Conservation (phyloP, 2,888 invertebrate genomes). For the Drosophila melanosoma region DNA sequence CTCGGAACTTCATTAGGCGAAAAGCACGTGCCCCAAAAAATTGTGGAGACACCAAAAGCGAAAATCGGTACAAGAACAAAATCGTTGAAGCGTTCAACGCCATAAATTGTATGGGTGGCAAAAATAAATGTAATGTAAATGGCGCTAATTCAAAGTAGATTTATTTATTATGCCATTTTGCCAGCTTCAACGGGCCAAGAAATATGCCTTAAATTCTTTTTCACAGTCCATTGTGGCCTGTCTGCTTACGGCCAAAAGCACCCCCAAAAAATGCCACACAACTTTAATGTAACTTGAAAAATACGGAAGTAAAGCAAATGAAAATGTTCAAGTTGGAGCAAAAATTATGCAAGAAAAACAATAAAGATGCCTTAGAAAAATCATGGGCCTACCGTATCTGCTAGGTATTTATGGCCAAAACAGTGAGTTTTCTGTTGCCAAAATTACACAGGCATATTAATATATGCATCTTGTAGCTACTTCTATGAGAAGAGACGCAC, state of each 20-base stretch:
- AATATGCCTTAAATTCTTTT: slow-evolving; percentile 71
- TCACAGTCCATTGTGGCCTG: slow-evolving; percentile 30
- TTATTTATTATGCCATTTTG: slow-evolving; percentile 80
- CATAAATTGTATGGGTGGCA: slow-evolving; percentile 73
- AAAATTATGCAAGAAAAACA: slow-evolving; percentile 62
- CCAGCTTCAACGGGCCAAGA: slow-evolving; percentile 72
- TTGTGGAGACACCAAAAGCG: slow-evolving; percentile 51
- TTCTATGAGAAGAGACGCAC: slow-evolving; percentile 70
- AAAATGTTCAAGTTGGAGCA: slow-evolving; percentile 51
- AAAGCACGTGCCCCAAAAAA: slow-evolving; percentile 69
- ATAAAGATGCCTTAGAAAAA: slow-evolving; percentile 43
- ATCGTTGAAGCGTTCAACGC: slow-evolving; percentile 45
- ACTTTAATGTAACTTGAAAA: slow-evolving; percentile 34
- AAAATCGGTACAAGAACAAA: slow-evolving; percentile 36
- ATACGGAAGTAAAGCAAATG: slow-evolving; percentile 49
- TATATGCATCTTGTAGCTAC: slow-evolving; percentile 59
- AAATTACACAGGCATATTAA: slow-evolving; percentile 58
- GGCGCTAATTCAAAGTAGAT: slow-evolving; percentile 82
- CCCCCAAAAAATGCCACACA: slow-evolving; percentile 25
- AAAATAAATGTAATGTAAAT: slow-evolving; percentile 79
- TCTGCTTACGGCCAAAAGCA: slow-evolving; percentile 10
- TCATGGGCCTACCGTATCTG: not conserved
- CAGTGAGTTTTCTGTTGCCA: slow-evolving; percentile 23
- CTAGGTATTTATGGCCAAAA: slow-evolving; percentile 33
- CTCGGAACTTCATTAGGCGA: slow-evolving; percentile 78